phyloP scores from a whole-genome alignment of 2,113 vertebrate species.

The Chloroceryle aenea region DNA sequence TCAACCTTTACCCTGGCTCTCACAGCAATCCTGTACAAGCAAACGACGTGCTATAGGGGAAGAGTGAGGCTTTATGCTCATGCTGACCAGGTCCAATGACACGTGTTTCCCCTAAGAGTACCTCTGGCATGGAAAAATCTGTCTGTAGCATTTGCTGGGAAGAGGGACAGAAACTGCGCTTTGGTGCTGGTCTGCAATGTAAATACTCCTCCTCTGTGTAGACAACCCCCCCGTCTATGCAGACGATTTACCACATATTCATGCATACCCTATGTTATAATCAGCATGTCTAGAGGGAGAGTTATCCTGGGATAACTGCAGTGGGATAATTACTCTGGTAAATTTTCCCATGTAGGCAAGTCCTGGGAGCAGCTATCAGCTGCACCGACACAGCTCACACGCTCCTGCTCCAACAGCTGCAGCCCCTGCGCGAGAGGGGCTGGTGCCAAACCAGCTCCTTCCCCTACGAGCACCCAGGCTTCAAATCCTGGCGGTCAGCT shows the following conservation, averaged over 20 bases:
- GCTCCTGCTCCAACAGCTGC: background rate
- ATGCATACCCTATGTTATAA: background rate
- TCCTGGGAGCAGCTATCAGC: background rate
- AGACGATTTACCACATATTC: background rate
- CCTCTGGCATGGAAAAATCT: background rate
- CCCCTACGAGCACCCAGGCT: background rate
- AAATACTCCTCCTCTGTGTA: conserved; percentile 1
- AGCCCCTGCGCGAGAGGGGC: background rate
- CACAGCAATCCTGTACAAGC: background rate
- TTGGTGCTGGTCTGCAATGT: conserved; percentile 9
- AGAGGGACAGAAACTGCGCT: conserved; percentile 9
- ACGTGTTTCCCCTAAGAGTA: background rate
- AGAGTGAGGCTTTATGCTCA: background rate
- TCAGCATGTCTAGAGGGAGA: background rate
- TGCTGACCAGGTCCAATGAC: background rate
- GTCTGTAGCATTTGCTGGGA: background rate
- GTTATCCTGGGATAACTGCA: conserved; percentile 29
- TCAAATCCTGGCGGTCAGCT: background rate
- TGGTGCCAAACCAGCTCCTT: background rate
- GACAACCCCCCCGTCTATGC: background rate
- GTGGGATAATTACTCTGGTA: background rate
- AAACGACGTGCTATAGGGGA: background rate
- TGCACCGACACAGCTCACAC: background rate
- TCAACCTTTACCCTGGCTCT: background rate
- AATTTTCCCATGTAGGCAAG: conserved; percentile 27